Evolutionary conservation across 92 coral and sea anemone species (phyloP), one percentile per base, ranked within the genome.

Genomic region (Epizoanthus rinbou): DNA sequence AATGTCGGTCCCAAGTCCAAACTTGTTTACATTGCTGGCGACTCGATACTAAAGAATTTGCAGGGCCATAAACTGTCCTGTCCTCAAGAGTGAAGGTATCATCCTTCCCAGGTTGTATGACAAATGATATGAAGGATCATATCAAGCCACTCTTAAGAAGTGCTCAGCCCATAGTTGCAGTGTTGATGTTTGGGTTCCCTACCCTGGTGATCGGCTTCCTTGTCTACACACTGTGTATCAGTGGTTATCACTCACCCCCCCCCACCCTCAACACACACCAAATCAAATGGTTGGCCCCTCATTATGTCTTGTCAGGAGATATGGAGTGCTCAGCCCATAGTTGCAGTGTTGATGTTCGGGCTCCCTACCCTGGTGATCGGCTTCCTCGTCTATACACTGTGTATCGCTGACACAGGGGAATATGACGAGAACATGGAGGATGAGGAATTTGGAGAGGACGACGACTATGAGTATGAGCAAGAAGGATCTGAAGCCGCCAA

Each of bases 271-370:
- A 14, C 11, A 28, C 39, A 17, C 23, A 39, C 75, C 4, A 0
- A 15, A 31, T 15, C 22, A 45, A 25, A 57, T 56, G 19, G 18
- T 76, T 16, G 24, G 8, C 8, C 35, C 17, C 33, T 24, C 15
- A 9, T 35, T 19, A 24, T 22, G 53, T 50, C 54, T 28, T 58
- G 64, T 66, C 45, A 96, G 99, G 98, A 96, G 75, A 91, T 96
- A 81, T 96, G 99, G 99, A 88, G 91, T 16, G 70, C 93, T 24
- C 98, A 94, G 68, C 99, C 99, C 37, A 80, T 96, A 45, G 91
- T 91, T 58, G 98, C 99, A 14, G 59, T 79, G 19, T 64, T 94
- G 22, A 90, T 96, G 91, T 90, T 96, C 71, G 99, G 99, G 2
- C 86, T 96, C 68, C 98, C 98, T 6, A 21, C 88, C n/a, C 78